These are phyloP conservation scores for Cryptocephalus primarius DNA, from an alignment of 2,888 invertebrate genomes.

Conservation along the genomic window DNA sequence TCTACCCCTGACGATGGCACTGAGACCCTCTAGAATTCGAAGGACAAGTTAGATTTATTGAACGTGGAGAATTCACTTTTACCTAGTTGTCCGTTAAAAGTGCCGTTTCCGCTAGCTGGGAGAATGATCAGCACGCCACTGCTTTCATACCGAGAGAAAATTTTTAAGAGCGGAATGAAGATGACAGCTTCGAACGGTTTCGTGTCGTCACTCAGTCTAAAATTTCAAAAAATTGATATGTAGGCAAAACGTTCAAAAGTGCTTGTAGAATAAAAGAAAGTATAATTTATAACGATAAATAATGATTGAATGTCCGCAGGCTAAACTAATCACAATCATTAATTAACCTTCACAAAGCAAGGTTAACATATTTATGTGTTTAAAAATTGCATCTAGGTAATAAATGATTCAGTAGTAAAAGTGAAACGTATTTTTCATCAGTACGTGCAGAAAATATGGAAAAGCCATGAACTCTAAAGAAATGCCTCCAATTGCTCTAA, in stretches of 20 bases:
- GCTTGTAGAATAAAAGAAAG: background rate
- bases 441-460: too few relatives aligned
- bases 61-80: too few relatives aligned
- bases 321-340: too few relatives aligned
- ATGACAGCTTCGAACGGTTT: slow-evolving; percentile 55
- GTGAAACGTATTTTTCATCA: too few relatives aligned
- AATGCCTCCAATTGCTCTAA: too few relatives aligned
- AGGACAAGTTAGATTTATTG: too few relatives aligned
- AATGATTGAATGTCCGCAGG: too few relatives aligned
- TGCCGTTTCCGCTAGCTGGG: slow-evolving; percentile 60
- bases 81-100: slow-evolving; percentile 54
- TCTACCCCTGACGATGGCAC: slow-evolving; percentile 47
- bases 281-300: background rate
- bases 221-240: slow-evolving; percentile 6
- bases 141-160: slow-evolving; percentile 56
- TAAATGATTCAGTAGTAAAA: too few relatives aligned
- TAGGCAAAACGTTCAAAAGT: background rate
- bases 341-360: too few relatives aligned
- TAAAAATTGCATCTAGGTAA: too few relatives aligned
- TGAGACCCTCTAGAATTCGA: slow-evolving; percentile 42
- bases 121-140: slow-evolving; percentile 58
- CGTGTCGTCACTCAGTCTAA: slow-evolving; percentile 45
- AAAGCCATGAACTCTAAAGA: too few relatives aligned
- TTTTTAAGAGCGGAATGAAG: slow-evolving; percentile 51
- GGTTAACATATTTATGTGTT: too few relatives aligned